Evolutionary conservation across 2,888 invertebrate species (phyloP).

Genomic region (Diaphora mendica): DNA sequence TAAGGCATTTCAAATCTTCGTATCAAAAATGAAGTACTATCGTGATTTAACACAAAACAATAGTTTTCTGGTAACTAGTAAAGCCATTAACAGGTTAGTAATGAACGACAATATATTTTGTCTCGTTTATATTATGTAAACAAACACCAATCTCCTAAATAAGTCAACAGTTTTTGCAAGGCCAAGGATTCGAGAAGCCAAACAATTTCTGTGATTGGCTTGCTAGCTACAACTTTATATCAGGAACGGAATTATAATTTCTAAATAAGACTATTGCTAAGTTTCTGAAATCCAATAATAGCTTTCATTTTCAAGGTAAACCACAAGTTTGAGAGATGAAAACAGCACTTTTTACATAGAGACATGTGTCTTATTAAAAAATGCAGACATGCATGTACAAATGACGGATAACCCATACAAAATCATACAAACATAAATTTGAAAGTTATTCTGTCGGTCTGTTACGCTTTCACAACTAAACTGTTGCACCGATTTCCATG

Average conservation of each 20-base stretch:
- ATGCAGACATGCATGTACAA: no score
- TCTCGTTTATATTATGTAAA: neutral
- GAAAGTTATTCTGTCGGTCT: no score
- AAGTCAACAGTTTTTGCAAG: neutral
- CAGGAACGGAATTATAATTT: neutral
- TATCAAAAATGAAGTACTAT: no score
- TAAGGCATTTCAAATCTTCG: no score
- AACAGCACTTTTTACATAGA: no score
- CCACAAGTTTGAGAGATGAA: no score
- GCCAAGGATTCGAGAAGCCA: neutral
- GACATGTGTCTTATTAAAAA: no score
- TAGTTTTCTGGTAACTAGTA: neutral
- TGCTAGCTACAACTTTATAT: neutral
- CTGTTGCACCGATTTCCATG: no score
- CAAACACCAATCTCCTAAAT: neutral
- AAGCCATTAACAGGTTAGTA: neutral
- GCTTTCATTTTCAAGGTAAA: no score
- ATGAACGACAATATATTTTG: neutral
- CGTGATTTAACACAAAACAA: neutral
- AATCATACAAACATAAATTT: no score
- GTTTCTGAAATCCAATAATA: neutral
- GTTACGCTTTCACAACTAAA: no score
- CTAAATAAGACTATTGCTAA: neutral
- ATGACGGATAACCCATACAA: no score
- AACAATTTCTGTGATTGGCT: neutral